Evolutionary conservation across 1,140 invertebrate species (phyloP), one percentile per base, ranked within the genome.

Genomic region (Helicoverpa armigera): DNA sequence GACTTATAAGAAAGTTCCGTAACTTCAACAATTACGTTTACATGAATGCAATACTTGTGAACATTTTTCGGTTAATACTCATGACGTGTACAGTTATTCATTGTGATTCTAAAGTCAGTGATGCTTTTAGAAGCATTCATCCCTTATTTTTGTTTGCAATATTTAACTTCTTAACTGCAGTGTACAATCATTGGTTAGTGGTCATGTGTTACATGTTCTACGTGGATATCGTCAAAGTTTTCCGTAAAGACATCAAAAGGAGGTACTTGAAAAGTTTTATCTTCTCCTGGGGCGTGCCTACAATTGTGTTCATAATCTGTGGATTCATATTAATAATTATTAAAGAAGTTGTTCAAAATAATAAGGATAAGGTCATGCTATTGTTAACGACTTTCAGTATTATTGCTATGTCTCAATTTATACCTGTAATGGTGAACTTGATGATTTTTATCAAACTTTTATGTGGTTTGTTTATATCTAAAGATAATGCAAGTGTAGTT

Each of bases 191-290:
- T 50, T 69, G 65, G n/a, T 23, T 69, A 1, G 65, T 69, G 5
- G 65, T 69, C 16, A 50, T 69, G 35, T 69, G 65, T 69, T 69
- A 69, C 13, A 16, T 69, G 65, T 50, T 69, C n/a, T 69, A 69
- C 13, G 16, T 50, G 18, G n/a, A 69, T 12, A 50, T 50, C 50
- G 65, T 69, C 11, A 48, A 69, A 50, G 65, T 69, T 18, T 69
- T 69, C 10, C 10, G 23, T 5, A 16, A 16, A 13, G 43, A 69
- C n/a, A 23, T 48, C 5, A 69, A 50, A 18, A 50, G 43, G 12
- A 69, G 18, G 43, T 69, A 69, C 18, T 11, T 69, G 0, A 69
- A 69, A 69, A 18, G n/a, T 50, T 5, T 11, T 50, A 43, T 69
- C 4, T 69, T 69, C 18, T 11, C 65, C 16, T 69, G 65, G 65